These are phyloP conservation scores for Stichodactyla helianthus DNA, from an alignment of 64 coral and sea anemone species.

Conservation along the genomic window DNA sequence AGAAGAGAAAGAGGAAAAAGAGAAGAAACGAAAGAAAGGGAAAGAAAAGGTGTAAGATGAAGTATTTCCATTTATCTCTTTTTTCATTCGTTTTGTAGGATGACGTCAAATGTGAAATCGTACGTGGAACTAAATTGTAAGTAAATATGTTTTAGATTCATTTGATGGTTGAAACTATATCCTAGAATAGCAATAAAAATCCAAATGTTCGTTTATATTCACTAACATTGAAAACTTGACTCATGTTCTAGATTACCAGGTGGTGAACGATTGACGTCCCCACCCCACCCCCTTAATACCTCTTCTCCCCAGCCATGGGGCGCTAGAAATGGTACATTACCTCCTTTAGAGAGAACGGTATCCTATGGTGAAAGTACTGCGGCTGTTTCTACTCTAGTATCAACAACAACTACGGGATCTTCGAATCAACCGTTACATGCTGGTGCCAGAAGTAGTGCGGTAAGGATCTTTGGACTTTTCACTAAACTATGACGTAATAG, in stretches of 20 bases:
- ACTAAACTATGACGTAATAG: too few relatives aligned
- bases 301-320: conserved; percentile 65
- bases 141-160: conserved; percentile 14
- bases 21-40: not conserved
- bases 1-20: not conserved
- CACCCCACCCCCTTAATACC: conserved; percentile 41
- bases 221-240: not conserved
- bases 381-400: conserved; percentile 6
- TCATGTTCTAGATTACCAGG: conserved; percentile 39
- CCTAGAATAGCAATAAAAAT: not conserved
- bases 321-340: conserved; percentile 62
- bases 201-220: too few relatives aligned
- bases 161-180: not conserved
- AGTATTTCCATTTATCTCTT: not conserved
- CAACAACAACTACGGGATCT: not conserved
- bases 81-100: not conserved
- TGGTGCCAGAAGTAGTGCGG: conserved; percentile 66
- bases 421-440: conserved; percentile 4
- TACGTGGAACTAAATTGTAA: conserved; percentile 88
- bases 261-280: conserved; percentile 55
- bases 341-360: conserved; percentile 55
- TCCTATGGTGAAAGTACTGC: conserved; percentile 41
- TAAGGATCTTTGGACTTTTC: not conserved
- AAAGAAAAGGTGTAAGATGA: not conserved
- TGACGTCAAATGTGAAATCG: conserved; percentile 69